Percentiles rank a stretch among this genome's conserved stretches.
Evolutionary conservation across 2,113 vertebrate genomes (phyloP).

Genomic region (Cyanocitta stelleri): DNA sequence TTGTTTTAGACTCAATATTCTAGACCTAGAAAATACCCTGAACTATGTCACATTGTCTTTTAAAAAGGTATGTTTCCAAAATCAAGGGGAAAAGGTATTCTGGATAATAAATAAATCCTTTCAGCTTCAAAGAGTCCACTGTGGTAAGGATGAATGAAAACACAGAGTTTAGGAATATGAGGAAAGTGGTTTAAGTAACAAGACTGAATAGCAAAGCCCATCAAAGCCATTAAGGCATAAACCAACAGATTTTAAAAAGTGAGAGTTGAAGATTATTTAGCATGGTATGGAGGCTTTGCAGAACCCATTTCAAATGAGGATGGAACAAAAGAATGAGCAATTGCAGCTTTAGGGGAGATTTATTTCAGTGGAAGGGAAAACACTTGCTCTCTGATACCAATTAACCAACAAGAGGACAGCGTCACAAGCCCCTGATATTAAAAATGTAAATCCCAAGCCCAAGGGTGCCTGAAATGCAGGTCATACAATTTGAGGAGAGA

Average conservation of each 20-base stretch:
- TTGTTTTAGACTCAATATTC: constrained; percentile 62
- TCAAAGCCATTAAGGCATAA: constrained; percentile 81
- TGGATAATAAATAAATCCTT: constrained; percentile 78
- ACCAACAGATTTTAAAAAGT: constrained; percentile 79
- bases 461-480: constrained; percentile 74
- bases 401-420: constrained; percentile 74
- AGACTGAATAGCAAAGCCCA: constrained; percentile 74
- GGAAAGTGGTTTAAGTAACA: constrained; percentile 71
- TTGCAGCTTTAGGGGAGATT: constrained; percentile 78
- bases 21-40: constrained; percentile 64
- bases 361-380: constrained; percentile 78
- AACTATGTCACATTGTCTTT: constrained; percentile 69
- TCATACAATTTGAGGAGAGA: constrained; percentile 70
- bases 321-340: constrained; percentile 77
- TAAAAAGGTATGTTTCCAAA: constrained; percentile 72
- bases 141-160: constrained; percentile 67
- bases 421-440: constrained; percentile 76
- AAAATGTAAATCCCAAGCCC: constrained; percentile 81
- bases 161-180: constrained; percentile 62
- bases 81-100: constrained; percentile 65
- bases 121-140: constrained; percentile 70
- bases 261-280: constrained; percentile 79
- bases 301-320: constrained; percentile 77
- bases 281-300: constrained; percentile 73
- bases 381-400: constrained; percentile 80